Conservation (phyloP, 2,113 vertebrate genomes). For the Piaya cayana region DNA sequence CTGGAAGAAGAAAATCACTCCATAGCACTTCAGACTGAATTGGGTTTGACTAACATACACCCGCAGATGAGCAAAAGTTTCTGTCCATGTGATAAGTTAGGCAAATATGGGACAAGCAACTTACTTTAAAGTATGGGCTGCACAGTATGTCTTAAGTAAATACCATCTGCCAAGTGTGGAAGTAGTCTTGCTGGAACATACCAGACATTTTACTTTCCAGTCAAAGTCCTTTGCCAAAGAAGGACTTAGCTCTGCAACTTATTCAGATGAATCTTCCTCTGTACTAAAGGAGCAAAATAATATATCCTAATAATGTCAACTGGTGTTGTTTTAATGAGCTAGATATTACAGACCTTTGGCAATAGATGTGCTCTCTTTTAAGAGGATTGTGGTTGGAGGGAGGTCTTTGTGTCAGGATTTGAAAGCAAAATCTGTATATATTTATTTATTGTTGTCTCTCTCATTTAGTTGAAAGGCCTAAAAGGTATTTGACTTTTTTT, state of each 20-base stretch:
- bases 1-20: background rate
- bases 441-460: background rate
- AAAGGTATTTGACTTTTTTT: background rate
- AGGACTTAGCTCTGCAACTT: constrained; percentile 20
- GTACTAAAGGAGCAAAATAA: constrained; percentile 13
- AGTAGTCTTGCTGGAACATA: constrained; percentile 14
- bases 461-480: background rate
- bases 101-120: background rate
- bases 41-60: background rate
- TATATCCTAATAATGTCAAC: constrained; percentile 39
- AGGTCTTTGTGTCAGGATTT: background rate
- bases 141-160: background rate
- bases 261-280: constrained; percentile 6
- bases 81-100: constrained; percentile 6
- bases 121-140: background rate
- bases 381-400: background rate
- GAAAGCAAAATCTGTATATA: background rate
- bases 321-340: constrained; percentile 31
- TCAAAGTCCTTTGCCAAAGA: constrained; percentile 49
- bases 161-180: constrained; percentile 9
- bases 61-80: background rate
- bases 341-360: background rate
- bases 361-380: background rate
- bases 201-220: background rate
- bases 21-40: background rate